Conservation (phyloP, 2,113 vertebrate species). For the Nicator chloris region DNA sequence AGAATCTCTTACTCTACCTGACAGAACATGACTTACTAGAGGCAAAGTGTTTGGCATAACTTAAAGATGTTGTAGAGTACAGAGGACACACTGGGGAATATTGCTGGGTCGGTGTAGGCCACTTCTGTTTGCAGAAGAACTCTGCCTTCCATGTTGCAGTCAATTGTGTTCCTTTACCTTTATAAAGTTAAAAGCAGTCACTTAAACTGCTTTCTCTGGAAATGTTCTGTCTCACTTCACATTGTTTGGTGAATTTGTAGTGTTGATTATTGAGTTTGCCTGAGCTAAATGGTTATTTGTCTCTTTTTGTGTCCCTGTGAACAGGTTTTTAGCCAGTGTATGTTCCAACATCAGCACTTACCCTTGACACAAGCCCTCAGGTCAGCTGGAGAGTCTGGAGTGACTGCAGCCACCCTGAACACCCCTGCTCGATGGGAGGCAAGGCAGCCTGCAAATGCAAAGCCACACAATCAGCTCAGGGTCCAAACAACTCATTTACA, state of each 20-base stretch:
- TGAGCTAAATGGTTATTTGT: background rate
- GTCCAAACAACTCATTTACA: background rate
- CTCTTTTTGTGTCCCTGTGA: background rate
- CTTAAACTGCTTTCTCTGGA: background rate
- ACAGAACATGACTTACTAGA: background rate
- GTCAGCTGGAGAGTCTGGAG: conserved; percentile 67
- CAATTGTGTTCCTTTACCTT: background rate
- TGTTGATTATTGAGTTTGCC: background rate
- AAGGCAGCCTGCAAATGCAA: conserved; percentile 81
- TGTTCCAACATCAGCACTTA: conserved; percentile 37
- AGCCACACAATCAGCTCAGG: background rate
- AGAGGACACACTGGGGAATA: background rate
- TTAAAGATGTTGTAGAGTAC: background rate
- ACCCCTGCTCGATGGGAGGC: conserved; percentile 79
- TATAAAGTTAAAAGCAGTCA: background rate
- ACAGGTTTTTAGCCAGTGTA: fast-evolving
- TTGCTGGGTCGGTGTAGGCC: background rate
- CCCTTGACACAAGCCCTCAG: conserved; percentile 89
- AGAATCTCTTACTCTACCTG: background rate
- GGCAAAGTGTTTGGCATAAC: background rate
- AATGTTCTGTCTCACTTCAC: background rate
- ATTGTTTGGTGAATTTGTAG: background rate
- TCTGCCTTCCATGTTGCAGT: background rate
- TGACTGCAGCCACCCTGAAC: conserved; percentile 38
- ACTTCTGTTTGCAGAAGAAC: background rate